Conservation (phyloP, 2,888 invertebrate species). For the Acrocera orbiculus region DNA sequence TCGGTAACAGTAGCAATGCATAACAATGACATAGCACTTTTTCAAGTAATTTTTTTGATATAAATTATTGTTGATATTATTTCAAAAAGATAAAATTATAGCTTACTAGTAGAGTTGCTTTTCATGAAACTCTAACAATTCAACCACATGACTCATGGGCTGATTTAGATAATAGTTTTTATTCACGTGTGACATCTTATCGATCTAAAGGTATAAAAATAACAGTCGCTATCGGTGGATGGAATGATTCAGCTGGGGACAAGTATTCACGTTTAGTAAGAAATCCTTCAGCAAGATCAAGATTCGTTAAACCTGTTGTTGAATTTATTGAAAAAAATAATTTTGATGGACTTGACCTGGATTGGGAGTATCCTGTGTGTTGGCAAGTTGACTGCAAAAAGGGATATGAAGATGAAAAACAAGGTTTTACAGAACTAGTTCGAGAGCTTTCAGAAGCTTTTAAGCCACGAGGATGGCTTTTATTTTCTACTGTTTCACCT, state of each 20-base stretch:
- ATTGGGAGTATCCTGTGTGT: constrained; percentile 89
- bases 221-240: constrained; percentile 77
- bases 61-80: no score
- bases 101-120: no score
- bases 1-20: no score
- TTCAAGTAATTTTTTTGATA: no score
- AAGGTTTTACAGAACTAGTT: constrained; percentile 57
- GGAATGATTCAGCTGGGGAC: constrained; percentile 85
- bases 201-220: constrained; percentile 61
- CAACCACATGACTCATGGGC: constrained; percentile 80
- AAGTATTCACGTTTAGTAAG: constrained; percentile 73
- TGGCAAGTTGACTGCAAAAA: constrained; percentile 79
- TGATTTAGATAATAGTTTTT: constrained; percentile 81
- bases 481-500: constrained; percentile 74
- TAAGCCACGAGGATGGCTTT: constrained; percentile 46
- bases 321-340: constrained; percentile 61
- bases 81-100: no score
- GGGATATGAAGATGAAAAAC: constrained; percentile 64
- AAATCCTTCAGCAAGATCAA: constrained; percentile 47
- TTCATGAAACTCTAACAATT: constrained; percentile 52
- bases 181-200: constrained; percentile 62
- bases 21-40: no score
- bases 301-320: constrained; percentile 56
- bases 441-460: constrained; percentile 56
- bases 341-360: constrained; percentile 82